phyloP scores from a whole-genome alignment of 2,888 invertebrate species.

The Philhelius pedissequus region DNA sequence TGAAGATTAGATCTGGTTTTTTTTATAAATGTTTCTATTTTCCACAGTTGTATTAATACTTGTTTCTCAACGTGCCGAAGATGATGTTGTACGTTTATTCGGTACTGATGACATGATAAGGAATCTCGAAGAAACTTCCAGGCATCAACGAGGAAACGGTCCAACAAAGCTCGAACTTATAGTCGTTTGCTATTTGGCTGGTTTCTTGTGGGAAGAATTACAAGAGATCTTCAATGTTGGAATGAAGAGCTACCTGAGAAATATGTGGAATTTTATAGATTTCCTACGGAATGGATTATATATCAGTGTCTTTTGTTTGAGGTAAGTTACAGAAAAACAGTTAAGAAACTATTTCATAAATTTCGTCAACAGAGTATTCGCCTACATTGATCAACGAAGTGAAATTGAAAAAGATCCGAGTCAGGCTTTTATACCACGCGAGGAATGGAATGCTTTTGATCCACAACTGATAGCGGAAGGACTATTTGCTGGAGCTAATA shows the following conservation, averaged over 20 bases:
- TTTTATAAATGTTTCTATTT: not conserved
- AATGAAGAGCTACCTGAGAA: slow-evolving; percentile 90
- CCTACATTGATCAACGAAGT: slow-evolving; percentile 86
- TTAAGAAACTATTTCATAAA: not conserved
- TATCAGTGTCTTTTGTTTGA: slow-evolving; percentile 84
- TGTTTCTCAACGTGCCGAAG: slow-evolving; percentile 94
- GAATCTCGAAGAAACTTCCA: slow-evolving; percentile 82
- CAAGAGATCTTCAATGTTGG: slow-evolving; percentile 94
- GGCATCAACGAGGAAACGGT: slow-evolving; percentile 89
- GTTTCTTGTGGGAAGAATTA: slow-evolving; percentile 95
- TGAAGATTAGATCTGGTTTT: too few species aligned
- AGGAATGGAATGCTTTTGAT: slow-evolving; percentile 95
- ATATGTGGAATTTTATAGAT: slow-evolving; percentile 98
- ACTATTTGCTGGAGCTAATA: slow-evolving; percentile 95
- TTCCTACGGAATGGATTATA: slow-evolving; percentile 94
- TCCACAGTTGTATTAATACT: slow-evolving; percentile 90
- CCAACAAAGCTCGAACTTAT: slow-evolving; percentile 91
- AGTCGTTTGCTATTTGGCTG: slow-evolving; percentile 91
- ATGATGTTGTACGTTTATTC: slow-evolving; percentile 85
- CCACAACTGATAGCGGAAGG: slow-evolving; percentile 96
- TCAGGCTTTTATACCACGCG: slow-evolving; percentile 87
- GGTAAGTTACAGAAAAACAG: slow-evolving; percentile 73
- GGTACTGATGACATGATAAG: slow-evolving; percentile 85
- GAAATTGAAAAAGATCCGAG: slow-evolving; percentile 85
- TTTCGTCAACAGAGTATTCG: slow-evolving; percentile 81